These are phyloP conservation scores for Eidolon dupreanum DNA, from an alignment of 2,797 vertebrate species.

Conservation along the genomic window DNA sequence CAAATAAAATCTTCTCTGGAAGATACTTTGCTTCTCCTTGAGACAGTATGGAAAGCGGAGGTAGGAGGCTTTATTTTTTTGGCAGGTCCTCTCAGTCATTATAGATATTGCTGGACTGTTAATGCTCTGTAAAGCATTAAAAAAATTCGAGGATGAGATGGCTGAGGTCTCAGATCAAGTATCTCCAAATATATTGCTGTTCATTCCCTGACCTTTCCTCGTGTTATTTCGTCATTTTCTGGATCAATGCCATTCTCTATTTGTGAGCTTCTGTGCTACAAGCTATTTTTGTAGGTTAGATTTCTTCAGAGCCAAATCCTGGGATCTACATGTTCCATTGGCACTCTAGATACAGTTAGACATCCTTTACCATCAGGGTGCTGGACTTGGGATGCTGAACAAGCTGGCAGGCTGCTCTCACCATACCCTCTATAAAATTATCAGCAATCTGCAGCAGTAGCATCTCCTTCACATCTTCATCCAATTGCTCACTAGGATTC, in stretches of 20 bases:
- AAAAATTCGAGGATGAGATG: slow-evolving; percentile 82
- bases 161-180: slow-evolving; percentile 78
- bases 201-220: slow-evolving; percentile 68
- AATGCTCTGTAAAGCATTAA: slow-evolving; percentile 87
- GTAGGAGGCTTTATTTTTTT: slow-evolving; percentile 79
- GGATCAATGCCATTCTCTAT: slow-evolving; percentile 99
- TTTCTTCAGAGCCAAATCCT: too few relatives aligned
- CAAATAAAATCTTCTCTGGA: slow-evolving; percentile 82
- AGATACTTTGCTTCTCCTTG: slow-evolving; percentile 70
- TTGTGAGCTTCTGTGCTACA: too few relatives aligned
- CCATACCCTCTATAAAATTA: too few relatives aligned
- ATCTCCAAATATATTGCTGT: slow-evolving; percentile 75
- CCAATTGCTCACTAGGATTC: too few relatives aligned
- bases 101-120: slow-evolving; percentile 86
- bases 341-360: too few relatives aligned
- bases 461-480: too few relatives aligned
- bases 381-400: too few relatives aligned
- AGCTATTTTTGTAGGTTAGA: too few relatives aligned
- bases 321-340: too few relatives aligned
- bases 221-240: slow-evolving; percentile 98
- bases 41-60: slow-evolving; percentile 62
- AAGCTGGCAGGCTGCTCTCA: too few relatives aligned
- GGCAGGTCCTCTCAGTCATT: slow-evolving; percentile 84
- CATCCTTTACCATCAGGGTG: too few relatives aligned
- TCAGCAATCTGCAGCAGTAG: too few relatives aligned